Percentiles rank a stretch among this genome's conserved stretches.
Conservation (phyloP, 1,140 invertebrate species). For the Micrasema longulum region DNA sequence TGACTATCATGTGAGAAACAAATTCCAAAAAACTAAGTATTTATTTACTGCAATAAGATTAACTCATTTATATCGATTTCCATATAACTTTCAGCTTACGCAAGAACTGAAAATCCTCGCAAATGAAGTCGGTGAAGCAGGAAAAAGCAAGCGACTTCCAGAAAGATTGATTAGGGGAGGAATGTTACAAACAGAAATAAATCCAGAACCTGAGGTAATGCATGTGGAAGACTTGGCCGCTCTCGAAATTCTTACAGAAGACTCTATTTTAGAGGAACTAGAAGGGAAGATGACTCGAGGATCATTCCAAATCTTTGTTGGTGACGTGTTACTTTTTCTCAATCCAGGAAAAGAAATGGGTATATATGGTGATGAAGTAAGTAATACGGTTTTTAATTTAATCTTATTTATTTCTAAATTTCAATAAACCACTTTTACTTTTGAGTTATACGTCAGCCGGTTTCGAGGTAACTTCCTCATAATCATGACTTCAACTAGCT, state of each 20-base stretch:
- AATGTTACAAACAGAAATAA: constrained; percentile 66
- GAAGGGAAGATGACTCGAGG: constrained; percentile 77
- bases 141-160: constrained; percentile 61
- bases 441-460: no score
- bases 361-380: constrained; percentile 77
- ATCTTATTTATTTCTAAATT: no score
- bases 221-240: constrained; percentile 88
- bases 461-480: no score
- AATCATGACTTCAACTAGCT: no score
- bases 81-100: constrained; percentile 57
- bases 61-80: not conserved
- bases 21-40: no score
- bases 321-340: constrained; percentile 87
- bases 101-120: constrained; percentile 75
- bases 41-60: no score
- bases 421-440: no score
- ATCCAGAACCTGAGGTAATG: constrained; percentile 75
- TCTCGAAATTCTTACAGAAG: constrained; percentile 82
- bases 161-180: constrained; percentile 78
- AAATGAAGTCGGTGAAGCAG: constrained; percentile 62
- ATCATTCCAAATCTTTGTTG: constrained; percentile 88
- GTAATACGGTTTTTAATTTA: constrained; percentile 43
- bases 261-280: constrained; percentile 80
- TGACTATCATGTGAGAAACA: constrained; percentile 75
- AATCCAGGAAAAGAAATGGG: constrained; percentile 84